These are phyloP conservation scores for Microcebus tavaratra DNA, from an alignment of 2,113 vertebrate species.

Conservation along the genomic window DNA sequence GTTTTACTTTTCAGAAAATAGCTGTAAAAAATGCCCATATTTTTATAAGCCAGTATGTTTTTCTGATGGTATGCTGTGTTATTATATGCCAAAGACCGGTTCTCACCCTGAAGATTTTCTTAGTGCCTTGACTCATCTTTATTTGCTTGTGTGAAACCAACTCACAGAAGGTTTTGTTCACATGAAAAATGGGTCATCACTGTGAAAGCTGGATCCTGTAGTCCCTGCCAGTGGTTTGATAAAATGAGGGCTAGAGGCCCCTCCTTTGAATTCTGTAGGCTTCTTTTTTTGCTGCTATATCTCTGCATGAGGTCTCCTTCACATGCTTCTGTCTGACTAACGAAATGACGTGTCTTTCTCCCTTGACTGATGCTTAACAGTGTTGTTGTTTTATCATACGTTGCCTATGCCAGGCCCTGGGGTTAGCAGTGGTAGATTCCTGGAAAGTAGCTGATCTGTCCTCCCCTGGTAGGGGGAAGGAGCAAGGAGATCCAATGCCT, in stretches of 20 bases:
- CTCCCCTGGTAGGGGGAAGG: not conserved
- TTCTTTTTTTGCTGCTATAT: not conserved
- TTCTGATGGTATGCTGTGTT: not conserved
- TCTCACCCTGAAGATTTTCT: constrained; percentile 35
- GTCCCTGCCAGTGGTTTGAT: constrained; percentile 42
- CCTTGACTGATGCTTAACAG: not conserved
- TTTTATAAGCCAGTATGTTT: not conserved
- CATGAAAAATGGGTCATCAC: not conserved
- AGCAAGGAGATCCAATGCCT: constrained; percentile 42
- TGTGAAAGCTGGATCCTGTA: not conserved
- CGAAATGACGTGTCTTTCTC: not conserved
- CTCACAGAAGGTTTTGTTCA: not conserved
- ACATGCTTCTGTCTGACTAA: constrained; percentile 5
- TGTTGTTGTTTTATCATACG: not conserved
- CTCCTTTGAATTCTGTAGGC: constrained; percentile 30
- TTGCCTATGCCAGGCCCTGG: not conserved
- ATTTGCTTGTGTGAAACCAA: not conserved
- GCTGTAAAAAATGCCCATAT: not conserved
- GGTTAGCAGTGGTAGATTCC: not conserved
- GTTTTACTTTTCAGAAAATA: not conserved
- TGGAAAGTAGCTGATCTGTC: not conserved
- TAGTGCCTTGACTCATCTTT: constrained; percentile 27
- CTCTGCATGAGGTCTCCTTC: not conserved
- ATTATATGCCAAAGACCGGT: not conserved
- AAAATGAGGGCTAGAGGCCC: not conserved